These are phyloP conservation scores for Gisinianus flammeolus DNA, from an alignment of 2,888 invertebrate genomes.

Conservation along the genomic window DNA sequence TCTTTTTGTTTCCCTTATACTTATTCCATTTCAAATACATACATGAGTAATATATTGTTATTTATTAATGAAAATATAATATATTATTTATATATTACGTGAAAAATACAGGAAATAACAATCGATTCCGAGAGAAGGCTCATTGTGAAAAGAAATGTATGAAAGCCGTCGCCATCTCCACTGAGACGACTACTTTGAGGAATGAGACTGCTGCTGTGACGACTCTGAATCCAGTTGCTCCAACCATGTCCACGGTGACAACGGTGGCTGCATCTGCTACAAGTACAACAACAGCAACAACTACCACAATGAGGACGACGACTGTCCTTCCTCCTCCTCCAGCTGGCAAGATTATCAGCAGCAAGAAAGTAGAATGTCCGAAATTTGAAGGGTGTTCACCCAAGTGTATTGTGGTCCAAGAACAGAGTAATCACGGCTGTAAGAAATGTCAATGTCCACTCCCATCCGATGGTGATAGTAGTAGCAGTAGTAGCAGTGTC, in stretches of 20 bases:
- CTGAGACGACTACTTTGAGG: not conserved
- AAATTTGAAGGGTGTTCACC: slow-evolving; percentile 56
- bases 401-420: slow-evolving; percentile 53
- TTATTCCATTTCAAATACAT: too few relatives aligned
- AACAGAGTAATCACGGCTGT: slow-evolving; percentile 52
- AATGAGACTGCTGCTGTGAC: not conserved
- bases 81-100: too few relatives aligned
- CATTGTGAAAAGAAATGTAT: slow-evolving; percentile 49
- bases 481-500: slow-evolving; percentile 21
- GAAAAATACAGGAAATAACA: slow-evolving; percentile 54
- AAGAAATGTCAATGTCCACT: slow-evolving; percentile 54
- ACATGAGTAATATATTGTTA: too few relatives aligned
- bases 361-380: slow-evolving; percentile 46
- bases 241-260: not conserved
- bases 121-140: slow-evolving; percentile 51
- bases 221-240: not conserved
- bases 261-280: not conserved
- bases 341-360: not conserved
- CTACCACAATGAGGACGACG: not conserved
- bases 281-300: not conserved
- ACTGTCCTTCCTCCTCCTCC: slow-evolving; percentile 9
- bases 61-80: too few relatives aligned
- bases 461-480: slow-evolving; percentile 15
- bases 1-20: too few relatives aligned
- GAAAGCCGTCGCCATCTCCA: slow-evolving; percentile 14